Conservation (phyloP, 2,797 vertebrate species). For the Chromis chromis region DNA sequence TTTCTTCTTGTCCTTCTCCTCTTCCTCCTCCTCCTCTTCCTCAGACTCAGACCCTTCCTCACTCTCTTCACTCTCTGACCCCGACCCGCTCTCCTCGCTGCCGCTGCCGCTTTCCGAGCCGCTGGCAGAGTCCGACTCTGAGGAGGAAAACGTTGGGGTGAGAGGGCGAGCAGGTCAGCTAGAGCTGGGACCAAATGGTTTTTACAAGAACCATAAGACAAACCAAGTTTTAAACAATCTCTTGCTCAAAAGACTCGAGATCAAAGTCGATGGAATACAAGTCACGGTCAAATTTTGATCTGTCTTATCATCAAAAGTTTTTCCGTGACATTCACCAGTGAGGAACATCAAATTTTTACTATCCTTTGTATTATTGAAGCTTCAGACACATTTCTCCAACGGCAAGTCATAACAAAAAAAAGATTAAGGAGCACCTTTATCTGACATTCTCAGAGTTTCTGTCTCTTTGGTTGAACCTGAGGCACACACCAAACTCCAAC, state of each 20-base stretch:
- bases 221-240: not conserved
- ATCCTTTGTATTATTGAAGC: conserved; percentile 7
- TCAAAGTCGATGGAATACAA: not conserved
- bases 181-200: not conserved
- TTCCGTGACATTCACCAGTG: not conserved
- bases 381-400: not conserved
- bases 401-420: conserved; percentile 16
- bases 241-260: not conserved
- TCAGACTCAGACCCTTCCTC: conserved; percentile 88
- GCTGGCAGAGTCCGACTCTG: conserved; percentile 91
- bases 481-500: not conserved
- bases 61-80: conserved; percentile 87
- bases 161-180: not conserved
- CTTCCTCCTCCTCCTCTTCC: conserved; percentile 83
- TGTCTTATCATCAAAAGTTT: conserved; percentile 4
- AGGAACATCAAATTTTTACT: not conserved
- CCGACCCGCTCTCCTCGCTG: conserved; percentile 86
- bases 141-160: not conserved
- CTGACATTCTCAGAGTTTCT: not conserved
- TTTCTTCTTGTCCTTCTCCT: conserved; percentile 82
- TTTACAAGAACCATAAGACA: not conserved
- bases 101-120: conserved; percentile 84
- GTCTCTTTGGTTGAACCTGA: not conserved
- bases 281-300: not conserved
- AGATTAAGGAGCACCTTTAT: conserved; percentile 3